A percentile compares a stretch with the other conserved stretches of the same genome.
Evolutionary conservation across 2,113 vertebrate species (phyloP).

Genomic region (Otis tarda): DNA sequence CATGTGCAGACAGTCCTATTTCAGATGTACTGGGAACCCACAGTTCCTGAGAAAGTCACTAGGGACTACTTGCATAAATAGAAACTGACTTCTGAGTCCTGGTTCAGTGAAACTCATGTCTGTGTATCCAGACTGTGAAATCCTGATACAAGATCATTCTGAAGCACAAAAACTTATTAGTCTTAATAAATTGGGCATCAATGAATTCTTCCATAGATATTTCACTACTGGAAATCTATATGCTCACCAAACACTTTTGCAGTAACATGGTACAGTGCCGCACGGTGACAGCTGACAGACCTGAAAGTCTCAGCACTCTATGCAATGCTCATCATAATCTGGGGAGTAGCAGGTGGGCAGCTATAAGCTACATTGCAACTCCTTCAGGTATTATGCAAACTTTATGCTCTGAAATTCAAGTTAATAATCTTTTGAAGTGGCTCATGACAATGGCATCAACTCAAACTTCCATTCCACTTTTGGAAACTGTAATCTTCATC

Average conservation of each 20-base stretch:
- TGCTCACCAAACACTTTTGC: neutral
- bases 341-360: neutral
- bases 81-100: constrained; percentile 6
- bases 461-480: neutral
- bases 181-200: neutral
- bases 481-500: neutral
- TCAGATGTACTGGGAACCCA: constrained; percentile 3
- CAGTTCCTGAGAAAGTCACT: neutral
- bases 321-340: neutral
- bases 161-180: neutral
- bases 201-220: neutral
- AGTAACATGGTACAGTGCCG: neutral
- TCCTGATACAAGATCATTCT: neutral
- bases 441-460: neutral
- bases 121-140: neutral
- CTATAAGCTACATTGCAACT: neutral
- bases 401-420: neutral
- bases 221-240: neutral
- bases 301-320: neutral
- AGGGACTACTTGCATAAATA: constrained; percentile 7
- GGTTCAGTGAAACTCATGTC: neutral
- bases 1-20: neutral
- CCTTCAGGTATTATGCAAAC: neutral
- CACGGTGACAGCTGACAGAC: neutral
- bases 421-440: neutral